phyloP scores from a whole-genome alignment of 1,140 invertebrate genomes.

The Notospermus geniculatus region DNA sequence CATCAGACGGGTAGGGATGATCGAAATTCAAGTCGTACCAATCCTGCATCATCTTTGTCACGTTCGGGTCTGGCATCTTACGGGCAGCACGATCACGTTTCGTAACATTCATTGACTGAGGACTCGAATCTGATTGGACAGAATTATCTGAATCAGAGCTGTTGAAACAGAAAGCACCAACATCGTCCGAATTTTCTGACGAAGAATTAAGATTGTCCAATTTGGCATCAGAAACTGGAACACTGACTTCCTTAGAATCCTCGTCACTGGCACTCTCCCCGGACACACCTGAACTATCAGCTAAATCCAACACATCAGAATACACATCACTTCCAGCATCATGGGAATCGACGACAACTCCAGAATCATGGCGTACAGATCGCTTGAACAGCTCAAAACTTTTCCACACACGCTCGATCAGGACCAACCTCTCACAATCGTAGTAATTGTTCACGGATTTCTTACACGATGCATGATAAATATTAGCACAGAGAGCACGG shows the following conservation, averaged over 20 bases:
- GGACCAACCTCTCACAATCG: constrained; percentile 26
- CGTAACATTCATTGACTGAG: too few species aligned
- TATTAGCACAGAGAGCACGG: constrained; percentile 24
- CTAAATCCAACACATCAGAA: neutral
- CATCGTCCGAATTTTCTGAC: neutral
- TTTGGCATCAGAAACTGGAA: neutral
- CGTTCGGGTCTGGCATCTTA: constrained; percentile 22
- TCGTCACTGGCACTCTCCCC: neutral
- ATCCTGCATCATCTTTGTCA: constrained; percentile 26
- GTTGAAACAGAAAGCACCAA: neutral
- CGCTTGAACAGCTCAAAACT: neutral
- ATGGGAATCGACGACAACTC: neutral
- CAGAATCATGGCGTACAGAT: neutral
- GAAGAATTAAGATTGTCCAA: neutral
- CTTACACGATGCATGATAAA: constrained; percentile 15
- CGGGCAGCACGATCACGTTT: neutral
- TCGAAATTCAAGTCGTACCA: constrained; percentile 39
- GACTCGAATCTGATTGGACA: neutral
- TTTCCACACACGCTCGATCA: constrained; percentile 12
- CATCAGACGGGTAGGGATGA: constrained; percentile 41
- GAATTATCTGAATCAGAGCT: neutral
- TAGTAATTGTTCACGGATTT: constrained; percentile 25
- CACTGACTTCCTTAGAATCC: neutral
- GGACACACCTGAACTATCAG: neutral
- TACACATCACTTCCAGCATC: neutral